Evolutionary conservation across 2,888 invertebrate genomes (phyloP).

Genomic region (Isotomurus palustris): DNA sequence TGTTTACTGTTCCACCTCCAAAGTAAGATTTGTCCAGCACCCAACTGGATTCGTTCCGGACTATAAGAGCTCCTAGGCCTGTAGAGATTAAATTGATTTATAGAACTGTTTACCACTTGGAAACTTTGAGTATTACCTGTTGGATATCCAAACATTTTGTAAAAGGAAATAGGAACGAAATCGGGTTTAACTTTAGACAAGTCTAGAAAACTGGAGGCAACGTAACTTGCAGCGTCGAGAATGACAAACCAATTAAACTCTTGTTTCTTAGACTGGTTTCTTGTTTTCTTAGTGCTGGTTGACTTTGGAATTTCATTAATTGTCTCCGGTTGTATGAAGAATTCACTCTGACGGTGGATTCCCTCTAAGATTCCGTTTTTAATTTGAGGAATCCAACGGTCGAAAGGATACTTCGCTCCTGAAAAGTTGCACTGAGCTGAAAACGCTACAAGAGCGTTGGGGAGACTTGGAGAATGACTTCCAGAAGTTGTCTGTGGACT

Average conservation of each 20-base stretch:
- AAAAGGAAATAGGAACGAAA: slow-evolving; percentile 88
- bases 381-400: slow-evolving; percentile 63
- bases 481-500: background rate
- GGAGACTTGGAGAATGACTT: background rate
- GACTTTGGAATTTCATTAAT: background rate
- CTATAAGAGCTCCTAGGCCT: slow-evolving; percentile 78
- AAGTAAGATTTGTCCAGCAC: slow-evolving; percentile 71
- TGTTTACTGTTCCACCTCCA: slow-evolving; percentile 90
- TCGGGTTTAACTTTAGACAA: slow-evolving; percentile 70
- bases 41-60: slow-evolving; percentile 61
- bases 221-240: slow-evolving; percentile 81
- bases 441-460: slow-evolving; percentile 67
- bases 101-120: background rate
- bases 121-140: slow-evolving; percentile 57
- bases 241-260: slow-evolving; percentile 77
- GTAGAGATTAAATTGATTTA: slow-evolving; percentile 5
- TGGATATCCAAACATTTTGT: slow-evolving; percentile 94
- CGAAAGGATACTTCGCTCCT: slow-evolving; percentile 80
- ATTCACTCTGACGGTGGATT: slow-evolving; percentile 10
- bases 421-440: slow-evolving; percentile 95
- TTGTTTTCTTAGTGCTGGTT: background rate
- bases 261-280: slow-evolving; percentile 5
- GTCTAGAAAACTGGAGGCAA: slow-evolving; percentile 71
- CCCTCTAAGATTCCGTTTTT: slow-evolving; percentile 55
- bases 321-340: background rate